These are phyloP conservation scores for Hirundichthys speculiger DNA, from an alignment of 2,113 vertebrate species.

Conservation along the genomic window DNA sequence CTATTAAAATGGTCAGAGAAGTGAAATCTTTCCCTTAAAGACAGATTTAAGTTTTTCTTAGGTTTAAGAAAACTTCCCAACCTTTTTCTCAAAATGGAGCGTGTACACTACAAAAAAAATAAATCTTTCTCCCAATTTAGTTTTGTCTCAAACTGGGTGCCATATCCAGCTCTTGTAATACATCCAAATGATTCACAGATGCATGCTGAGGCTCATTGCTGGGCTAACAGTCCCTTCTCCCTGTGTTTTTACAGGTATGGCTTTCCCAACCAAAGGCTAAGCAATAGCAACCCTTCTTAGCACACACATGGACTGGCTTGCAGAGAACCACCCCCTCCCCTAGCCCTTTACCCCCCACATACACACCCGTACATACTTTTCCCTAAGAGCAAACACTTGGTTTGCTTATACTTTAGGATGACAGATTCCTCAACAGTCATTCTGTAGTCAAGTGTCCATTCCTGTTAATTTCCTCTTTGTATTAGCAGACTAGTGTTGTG, in stretches of 20 bases:
- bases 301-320: constrained; percentile 77
- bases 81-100: too few relatives aligned
- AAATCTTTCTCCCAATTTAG: too few relatives aligned
- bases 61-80: too few relatives aligned
- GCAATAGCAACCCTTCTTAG: constrained; percentile 73
- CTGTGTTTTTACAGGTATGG: constrained; percentile 99
- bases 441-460: constrained; percentile 71
- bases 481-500: constrained; percentile 77
- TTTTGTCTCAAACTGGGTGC: constrained; percentile 12
- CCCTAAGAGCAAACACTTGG: constrained; percentile 60
- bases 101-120: too few relatives aligned
- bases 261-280: constrained; percentile 99
- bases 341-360: background rate
- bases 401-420: constrained; percentile 67
- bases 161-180: constrained; percentile 70
- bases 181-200: constrained; percentile 30
- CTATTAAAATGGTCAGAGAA: too few relatives aligned
- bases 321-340: constrained; percentile 47
- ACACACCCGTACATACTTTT: constrained; percentile 35
- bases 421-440: constrained; percentile 65
- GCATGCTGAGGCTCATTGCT: constrained; percentile 73
- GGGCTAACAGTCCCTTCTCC: constrained; percentile 94
- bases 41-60: too few relatives aligned
- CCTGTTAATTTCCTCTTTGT: constrained; percentile 68
- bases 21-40: too few relatives aligned